Evolutionary conservation across 2,113 vertebrate species (phyloP).

Genomic region (Emydura subglobosa): DNA sequence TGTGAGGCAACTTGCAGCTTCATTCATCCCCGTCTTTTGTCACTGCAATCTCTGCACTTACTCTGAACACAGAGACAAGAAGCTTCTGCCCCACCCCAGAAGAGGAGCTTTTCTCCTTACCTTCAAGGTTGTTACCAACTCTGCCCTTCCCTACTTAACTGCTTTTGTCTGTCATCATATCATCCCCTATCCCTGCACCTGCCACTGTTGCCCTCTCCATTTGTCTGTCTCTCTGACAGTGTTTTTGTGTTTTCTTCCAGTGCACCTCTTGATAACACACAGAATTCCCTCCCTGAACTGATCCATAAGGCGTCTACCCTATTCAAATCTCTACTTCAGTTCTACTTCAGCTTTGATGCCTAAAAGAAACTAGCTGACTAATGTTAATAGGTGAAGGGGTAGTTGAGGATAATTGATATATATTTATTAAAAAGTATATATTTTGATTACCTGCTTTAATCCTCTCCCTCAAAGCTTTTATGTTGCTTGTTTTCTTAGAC

Average conservation of each 20-base stretch:
- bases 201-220: neutral
- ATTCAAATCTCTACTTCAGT: neutral
- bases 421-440: neutral
- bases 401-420: neutral
- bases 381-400: neutral
- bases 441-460: neutral
- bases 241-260: too few species aligned
- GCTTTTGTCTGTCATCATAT: neutral
- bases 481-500: neutral
- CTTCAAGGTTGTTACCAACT: neutral
- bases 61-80: neutral
- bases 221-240: neutral
- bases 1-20: neutral
- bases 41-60: neutral
- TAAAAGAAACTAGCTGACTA: neutral
- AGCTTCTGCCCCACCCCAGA: neutral
- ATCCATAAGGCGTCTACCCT: neutral
- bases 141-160: neutral
- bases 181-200: neutral
- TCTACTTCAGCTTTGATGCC: neutral
- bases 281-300: neutral
- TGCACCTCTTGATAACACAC: neutral
- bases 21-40: neutral
- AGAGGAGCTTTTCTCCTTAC: neutral
- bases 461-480: neutral